Evolutionary conservation across 2,888 invertebrate species (phyloP), one percentile per base, ranked within the genome.

Genomic region (Amiota minor): DNA sequence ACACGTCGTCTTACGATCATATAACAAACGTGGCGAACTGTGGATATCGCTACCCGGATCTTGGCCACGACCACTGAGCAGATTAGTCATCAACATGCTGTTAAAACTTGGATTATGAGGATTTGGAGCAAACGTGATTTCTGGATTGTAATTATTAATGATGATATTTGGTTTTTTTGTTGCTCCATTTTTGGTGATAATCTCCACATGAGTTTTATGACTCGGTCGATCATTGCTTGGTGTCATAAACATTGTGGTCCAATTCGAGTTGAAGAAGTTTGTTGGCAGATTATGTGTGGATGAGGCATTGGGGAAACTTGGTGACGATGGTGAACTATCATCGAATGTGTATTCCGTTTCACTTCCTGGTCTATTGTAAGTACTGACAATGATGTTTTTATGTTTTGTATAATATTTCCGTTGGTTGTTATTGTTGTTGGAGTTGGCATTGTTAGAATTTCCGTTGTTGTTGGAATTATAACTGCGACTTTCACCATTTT

Each of bases 1-100:
- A 87, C 98, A 98, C 0, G 98, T 97, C 55, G 96, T 97, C 89
- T 97, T 97, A 81, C 94, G 93, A 45, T 96, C 96, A 89, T 90
- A 89, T 68, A 88, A 75, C 61, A 89, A 81, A 83, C 91, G 87
- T 79, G 90, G 90, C 1, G 82, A 80, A 61, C 80, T 84, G 72
- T 82, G 84, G 46, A 80, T 80, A 59, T 84, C 84, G 1, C 86
- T 78, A 61, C 81, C 78, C 47, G 74, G 72, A 45, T 82, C 82
- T 1, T 78, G 79, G 16, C 81, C 88, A 9, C 89, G 84, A 0
- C 88, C 87, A 69, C 83, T 87, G 53, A 88, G 68, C 14, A 88
- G 74, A 72, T 87, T 88, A 45, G 88, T 88, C 88, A 88, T 88
- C 12, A 89, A 61, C 89, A 89, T 89, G 74, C 85, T 88, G 69